Base-by-base conservation (phyloP, 2,888 invertebrate genomes). In the Epinotia brunnichana region DNA sequence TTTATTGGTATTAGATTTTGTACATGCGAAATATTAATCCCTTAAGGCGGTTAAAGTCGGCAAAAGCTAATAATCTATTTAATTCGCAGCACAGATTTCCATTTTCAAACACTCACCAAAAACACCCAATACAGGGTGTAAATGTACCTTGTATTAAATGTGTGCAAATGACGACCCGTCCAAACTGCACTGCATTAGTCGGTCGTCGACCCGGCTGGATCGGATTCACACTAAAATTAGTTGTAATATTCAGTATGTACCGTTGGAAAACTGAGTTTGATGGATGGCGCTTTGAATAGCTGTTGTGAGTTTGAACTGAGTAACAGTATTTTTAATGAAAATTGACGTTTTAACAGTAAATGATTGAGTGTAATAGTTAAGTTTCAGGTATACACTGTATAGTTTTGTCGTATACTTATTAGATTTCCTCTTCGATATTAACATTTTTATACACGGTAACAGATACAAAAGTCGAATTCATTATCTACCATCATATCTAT, bases 151-250 rank as follows among this genome's bases (percentile, higher is more conserved):
- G 39, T 21, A 39, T 29, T 63, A 69, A 69, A 68, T 51, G 68
- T 69, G 53, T 61, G 60, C 61, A 54, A 62, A 63, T 71, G 19
- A 54, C 51, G 29, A 35, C 39, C 3, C 39, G 15, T 70, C 60
- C 21, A 48, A 61, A 67, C 60, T 60, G 54, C 71, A 53, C 29
- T 54, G 71, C 66, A 72, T 72, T 72, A 72, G 60, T 9, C 71
- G 71, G 44, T 21, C 67, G 10, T 35, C 56, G 71, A 66, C 39
- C 21, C 21, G 56, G n/a, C 53, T 21, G 67, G 44, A 59, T 60
- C 57, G 44, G 64, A 64, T 59, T 64, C 64, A 70, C 51, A 66
- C 67, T 67, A 61, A 67, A 56, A 72, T 61, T 71, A 67, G 61
- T 56, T 61, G 59, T 35, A 53, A 71, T 53, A 41, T 54, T 56